Conservation (phyloP, 1,140 invertebrate genomes). For the Diuraphis noxia region DNA sequence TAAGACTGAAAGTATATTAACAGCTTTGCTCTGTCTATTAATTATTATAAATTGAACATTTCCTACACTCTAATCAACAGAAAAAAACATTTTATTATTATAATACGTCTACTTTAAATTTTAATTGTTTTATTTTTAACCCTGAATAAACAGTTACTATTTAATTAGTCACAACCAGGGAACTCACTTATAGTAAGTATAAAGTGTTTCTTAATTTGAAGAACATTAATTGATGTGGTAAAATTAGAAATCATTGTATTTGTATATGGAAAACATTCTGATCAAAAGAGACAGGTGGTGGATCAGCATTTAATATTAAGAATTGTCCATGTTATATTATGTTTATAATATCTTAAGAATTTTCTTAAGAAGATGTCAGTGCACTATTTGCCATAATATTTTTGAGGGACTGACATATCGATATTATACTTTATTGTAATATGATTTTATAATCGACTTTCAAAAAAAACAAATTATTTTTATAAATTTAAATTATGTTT, state of each 20-base stretch:
- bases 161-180: neutral
- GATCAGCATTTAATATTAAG: neutral
- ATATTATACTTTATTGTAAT: too few relatives aligned
- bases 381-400: too few relatives aligned
- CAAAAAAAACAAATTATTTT: too few relatives aligned
- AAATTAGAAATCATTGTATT: neutral
- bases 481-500: too few relatives aligned
- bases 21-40: neutral
- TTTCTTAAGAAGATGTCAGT: too few relatives aligned
- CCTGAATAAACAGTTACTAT: neutral
- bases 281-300: neutral
- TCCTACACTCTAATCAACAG: neutral
- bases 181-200: neutral
- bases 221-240: neutral
- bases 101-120: too few relatives aligned
- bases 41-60: neutral
- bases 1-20: too few relatives aligned
- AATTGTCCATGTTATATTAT: neutral
- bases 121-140: too few relatives aligned
- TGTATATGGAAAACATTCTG: neutral
- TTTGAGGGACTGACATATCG: too few relatives aligned
- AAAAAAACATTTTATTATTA: too few relatives aligned
- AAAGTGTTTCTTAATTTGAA: neutral
- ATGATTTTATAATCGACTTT: too few relatives aligned
- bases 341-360: too few relatives aligned